phyloP scores from a whole-genome alignment of 2,113 vertebrate genomes.

The Neotoma lepida region DNA sequence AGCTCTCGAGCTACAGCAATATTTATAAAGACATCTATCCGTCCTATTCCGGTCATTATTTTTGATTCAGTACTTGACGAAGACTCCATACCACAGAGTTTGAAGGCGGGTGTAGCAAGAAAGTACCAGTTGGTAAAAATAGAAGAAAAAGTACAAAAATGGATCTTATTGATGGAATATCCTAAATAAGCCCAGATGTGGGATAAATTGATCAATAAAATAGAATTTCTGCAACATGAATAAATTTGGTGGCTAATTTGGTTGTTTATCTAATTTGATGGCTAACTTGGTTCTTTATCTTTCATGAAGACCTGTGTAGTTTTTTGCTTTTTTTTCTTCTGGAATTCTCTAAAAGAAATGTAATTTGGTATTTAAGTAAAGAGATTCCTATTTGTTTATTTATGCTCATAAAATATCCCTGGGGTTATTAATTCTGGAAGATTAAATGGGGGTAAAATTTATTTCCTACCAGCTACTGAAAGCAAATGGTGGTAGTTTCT shows the following conservation, averaged over 20 bases:
- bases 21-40: slow-evolving; percentile 43
- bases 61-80: slow-evolving; percentile 44
- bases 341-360: slow-evolving; percentile 57
- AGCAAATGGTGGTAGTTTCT: slow-evolving; percentile 56
- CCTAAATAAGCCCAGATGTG: slow-evolving; percentile 45
- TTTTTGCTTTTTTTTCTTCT: slow-evolving; percentile 53
- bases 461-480: slow-evolving; percentile 56
- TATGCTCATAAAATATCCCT: slow-evolving; percentile 51
- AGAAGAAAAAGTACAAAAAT: slow-evolving; percentile 53
- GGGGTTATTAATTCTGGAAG: slow-evolving; percentile 56
- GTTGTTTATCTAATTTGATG: slow-evolving; percentile 29
- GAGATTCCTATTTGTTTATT: slow-evolving; percentile 51
- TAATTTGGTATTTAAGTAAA: slow-evolving; percentile 55
- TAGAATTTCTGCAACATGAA: slow-evolving; percentile 33
- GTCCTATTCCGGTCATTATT: background rate
- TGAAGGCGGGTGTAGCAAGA: slow-evolving; percentile 27
- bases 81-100: background rate
- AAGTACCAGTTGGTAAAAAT: slow-evolving; percentile 21
- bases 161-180: slow-evolving; percentile 46
- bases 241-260: slow-evolving; percentile 35
- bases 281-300: slow-evolving; percentile 34
- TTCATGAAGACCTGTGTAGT: slow-evolving; percentile 36
- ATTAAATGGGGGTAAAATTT: slow-evolving; percentile 49
- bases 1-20: slow-evolving; percentile 32
- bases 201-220: slow-evolving; percentile 56